Evolutionary conservation across 2,797 vertebrate genomes (phyloP).

Genomic region (Pteropus rufus): DNA sequence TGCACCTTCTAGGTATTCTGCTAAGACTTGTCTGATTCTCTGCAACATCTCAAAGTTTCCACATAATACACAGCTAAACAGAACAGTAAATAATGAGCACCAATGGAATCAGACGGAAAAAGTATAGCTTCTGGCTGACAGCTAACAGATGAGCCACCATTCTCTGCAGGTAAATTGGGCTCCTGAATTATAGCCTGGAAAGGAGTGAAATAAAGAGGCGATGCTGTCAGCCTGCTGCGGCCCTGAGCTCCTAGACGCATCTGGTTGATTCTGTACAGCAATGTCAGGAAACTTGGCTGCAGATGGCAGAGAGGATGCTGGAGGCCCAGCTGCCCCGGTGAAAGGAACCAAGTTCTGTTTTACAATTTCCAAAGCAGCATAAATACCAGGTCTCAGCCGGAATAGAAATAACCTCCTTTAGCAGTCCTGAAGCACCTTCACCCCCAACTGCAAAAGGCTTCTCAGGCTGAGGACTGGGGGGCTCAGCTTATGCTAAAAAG

Average conservation of each 20-base stretch:
- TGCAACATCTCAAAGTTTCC: not conserved
- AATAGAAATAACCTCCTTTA: conserved; percentile 27
- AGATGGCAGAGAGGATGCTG: not conserved
- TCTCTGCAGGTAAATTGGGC: conserved; percentile 10
- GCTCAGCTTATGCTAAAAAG: not conserved
- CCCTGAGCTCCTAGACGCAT: not conserved
- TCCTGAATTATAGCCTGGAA: not conserved
- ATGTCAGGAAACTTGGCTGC: not conserved
- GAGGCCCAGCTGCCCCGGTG: not conserved
- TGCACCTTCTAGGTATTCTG: not conserved
- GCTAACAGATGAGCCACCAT: not conserved
- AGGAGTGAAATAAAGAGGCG: not conserved
- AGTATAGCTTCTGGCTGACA: conserved; percentile 37
- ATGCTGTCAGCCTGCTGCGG: not conserved
- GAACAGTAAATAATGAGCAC: conserved; percentile 43
- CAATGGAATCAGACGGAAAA: not conserved
- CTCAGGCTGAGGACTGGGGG: not conserved
- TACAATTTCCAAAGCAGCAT: not conserved
- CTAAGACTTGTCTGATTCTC: not conserved
- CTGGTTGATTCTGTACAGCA: not conserved
- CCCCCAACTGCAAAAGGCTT: not conserved
- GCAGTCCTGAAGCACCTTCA: not conserved
- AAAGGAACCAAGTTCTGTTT: not conserved
- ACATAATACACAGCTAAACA: conserved; percentile 13
- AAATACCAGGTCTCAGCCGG: not conserved